phyloP scores from a whole-genome alignment of 2,888 invertebrate genomes.

The Chrysopilus asiliformis region DNA sequence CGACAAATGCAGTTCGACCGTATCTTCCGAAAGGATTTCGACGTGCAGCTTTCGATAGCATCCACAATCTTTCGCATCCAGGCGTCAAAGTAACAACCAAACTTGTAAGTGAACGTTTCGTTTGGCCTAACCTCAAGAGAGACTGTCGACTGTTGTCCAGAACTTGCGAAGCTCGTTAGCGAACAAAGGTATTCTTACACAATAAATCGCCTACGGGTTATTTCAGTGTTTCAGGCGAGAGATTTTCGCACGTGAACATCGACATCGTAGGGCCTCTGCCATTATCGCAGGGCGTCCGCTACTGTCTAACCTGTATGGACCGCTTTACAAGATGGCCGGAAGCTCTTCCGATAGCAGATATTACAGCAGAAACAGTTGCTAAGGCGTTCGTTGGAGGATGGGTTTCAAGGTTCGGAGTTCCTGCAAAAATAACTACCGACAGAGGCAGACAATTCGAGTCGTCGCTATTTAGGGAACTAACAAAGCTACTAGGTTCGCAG shows the following conservation, averaged over 20 bases:
- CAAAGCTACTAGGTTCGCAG: neutral
- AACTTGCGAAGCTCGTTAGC: neutral
- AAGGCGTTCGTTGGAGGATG: neutral
- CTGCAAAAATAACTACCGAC: neutral
- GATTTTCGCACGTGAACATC: neutral
- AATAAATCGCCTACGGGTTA: neutral
- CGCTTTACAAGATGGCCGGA: constrained; percentile 23
- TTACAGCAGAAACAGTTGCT: neutral
- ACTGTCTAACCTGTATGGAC: constrained; percentile 12
- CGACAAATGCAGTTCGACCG: neutral
- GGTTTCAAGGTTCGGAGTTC: neutral
- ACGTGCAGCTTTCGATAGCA: neutral
- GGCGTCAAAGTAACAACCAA: neutral
- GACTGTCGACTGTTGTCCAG: neutral
- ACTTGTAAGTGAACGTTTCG: neutral
- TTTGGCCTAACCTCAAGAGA: neutral
- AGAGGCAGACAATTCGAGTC: neutral
- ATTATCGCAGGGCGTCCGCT: neutral
- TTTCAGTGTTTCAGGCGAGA: neutral
- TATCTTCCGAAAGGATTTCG: neutral
- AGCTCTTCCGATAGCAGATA: constrained; percentile 16
- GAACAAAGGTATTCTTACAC: neutral
- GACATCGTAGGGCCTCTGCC: neutral
- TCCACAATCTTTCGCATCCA: constrained; percentile 2
- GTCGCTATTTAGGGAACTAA: neutral